Evolutionary conservation across 2,888 invertebrate species (phyloP), one percentile per base, ranked within the genome.

Genomic region (Drosophila yooni): DNA sequence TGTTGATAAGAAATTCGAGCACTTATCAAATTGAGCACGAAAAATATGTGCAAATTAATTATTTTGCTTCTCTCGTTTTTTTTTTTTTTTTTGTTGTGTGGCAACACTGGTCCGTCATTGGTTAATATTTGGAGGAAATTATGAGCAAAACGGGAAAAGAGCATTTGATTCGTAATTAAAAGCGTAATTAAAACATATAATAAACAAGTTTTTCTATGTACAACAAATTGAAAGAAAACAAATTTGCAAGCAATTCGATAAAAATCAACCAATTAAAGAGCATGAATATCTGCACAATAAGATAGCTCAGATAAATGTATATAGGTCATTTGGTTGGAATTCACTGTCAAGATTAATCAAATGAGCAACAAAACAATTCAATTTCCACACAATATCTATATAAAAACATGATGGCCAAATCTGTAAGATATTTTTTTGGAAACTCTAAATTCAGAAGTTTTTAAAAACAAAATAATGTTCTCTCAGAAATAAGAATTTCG

Each of bases 1-100:
- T 62, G 48, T 38, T 74, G 78, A 76, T 78, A 78, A 78, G 78
- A 71, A 68, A 65, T 68, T 71, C 53, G 68, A 54, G 48, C 54
- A 70, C 70, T 74, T 79, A 76, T 64, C 64, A 69, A 65, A 61
- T 29, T 51, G 68, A 74, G 67, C 58, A 25, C 51, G 34, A 65
- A 73, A 34, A 60, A 56, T 34, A 34, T 62, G 29, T 60, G 33
- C 36, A 54, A 51, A 40, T 59, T 38, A 25, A 38, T 58, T 40
- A 33, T 36, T 25, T 15, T 36, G 4, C 15, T 52, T 15, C 21
- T 33, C 18, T 21, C 38, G 29, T 13, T 50, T 10, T 18, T 50
- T n/a, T n/a, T 50, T 15, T 27, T 38, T n/a, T n/a, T n/a, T 46
- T 36, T 51, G 29, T 34, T 43, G 57, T 64, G 64, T 75, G 77